Base-by-base conservation (phyloP, 1,140 invertebrate genomes). In the Diabrotica undecimpunctata region DNA sequence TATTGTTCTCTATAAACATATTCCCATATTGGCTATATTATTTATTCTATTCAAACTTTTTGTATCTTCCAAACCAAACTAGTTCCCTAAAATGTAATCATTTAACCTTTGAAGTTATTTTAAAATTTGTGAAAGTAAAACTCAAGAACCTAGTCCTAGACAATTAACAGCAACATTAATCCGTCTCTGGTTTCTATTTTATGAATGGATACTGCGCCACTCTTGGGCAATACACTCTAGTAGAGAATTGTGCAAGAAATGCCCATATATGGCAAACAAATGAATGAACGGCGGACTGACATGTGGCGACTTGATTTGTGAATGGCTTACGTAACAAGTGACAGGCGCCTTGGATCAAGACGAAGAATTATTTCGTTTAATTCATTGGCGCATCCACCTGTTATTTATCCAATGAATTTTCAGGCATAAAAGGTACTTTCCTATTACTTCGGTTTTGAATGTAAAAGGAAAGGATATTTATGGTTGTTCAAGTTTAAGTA, bases 281-380 rank as follows among this genome's bases (percentile, higher is more conserved):
- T 57, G 55, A 57, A 57, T 57, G 55, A 57, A 57, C 55, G 53
- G n/a, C 53, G 6, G 55, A 37, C n/a, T 57, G 55, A 57, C 55
- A 57, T 57, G 55, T 57, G 55, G 55, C 37, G 55, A 57, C 55
- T 57, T 37, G 55, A 57, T 57, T 57, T 57, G 55, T 57, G 55
- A 57, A 57, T 57, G 55, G 35, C 36, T 57, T 57, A 57, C 55
- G 55, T 57, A 57, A 57, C 36, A n/a, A 25, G 25, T 25, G 25
- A 25, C 25, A 25, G 25, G 25, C 25, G 25, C 25, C 25, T 25
- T 25, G 25, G 25, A 46, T 46, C 41, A 46, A 46, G 41, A 46
- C 41, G 41, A 46, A 46, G 2, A 46, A 2, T 46, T 10, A 46
- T 46, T 46, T 46, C n/a, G 8, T 46, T 46, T 46, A 10, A n/a